These are phyloP conservation scores for Isoperla grammatica DNA, from an alignment of 2,888 invertebrate species.

Conservation along the genomic window DNA sequence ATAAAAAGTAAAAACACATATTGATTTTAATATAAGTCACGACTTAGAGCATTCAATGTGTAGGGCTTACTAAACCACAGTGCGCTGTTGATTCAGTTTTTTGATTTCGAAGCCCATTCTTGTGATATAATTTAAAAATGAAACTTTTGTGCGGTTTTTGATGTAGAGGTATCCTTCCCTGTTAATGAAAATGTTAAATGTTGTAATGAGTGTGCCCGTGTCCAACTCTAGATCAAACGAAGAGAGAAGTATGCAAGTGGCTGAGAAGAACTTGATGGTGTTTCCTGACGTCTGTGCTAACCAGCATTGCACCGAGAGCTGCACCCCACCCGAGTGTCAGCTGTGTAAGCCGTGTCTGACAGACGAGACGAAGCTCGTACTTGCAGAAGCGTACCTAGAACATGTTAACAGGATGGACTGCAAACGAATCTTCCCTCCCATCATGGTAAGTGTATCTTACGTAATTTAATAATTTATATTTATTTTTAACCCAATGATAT, in stretches of 20 bases:
- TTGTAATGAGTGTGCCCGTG: no score
- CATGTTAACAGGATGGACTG: constrained; percentile 75
- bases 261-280: constrained; percentile 75
- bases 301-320: constrained; percentile 55
- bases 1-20: no score
- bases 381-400: constrained; percentile 70
- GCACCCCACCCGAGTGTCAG: constrained; percentile 58
- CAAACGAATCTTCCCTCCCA: constrained; percentile 73
- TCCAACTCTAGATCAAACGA: constrained; percentile 44
- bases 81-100: no score
- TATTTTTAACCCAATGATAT: background rate
- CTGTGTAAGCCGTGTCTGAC: constrained; percentile 75
- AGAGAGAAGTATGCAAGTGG: constrained; percentile 59
- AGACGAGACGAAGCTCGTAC: constrained; percentile 49
- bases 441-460: constrained; percentile 48
- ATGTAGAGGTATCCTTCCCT: no score
- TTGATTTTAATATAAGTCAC: no score
- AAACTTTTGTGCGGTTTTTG: no score
- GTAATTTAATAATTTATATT: no score
- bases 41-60: no score
- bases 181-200: no score
- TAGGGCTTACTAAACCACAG: no score
- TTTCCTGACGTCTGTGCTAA: constrained; percentile 61
- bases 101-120: no score
- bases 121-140: no score